Evolutionary conservation across 2,113 vertebrate genomes (phyloP).

Genomic region (Ageneiosus marmoratus): DNA sequence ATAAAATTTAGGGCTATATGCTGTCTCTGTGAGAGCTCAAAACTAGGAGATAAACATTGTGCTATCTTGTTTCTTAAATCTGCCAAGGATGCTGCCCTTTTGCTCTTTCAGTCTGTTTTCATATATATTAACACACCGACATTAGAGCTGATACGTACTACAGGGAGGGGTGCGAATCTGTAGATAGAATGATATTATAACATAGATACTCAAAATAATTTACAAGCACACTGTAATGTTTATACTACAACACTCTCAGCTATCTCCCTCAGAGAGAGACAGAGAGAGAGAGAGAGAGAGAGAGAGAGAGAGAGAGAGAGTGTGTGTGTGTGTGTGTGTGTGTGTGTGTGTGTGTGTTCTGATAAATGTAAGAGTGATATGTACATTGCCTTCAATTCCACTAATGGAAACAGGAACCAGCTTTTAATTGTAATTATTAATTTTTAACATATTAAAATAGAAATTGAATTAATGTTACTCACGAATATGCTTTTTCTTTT

Average conservation of each 20-base stretch:
- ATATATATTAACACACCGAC: not conserved
- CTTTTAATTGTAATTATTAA: no score
- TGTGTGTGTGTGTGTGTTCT: no score
- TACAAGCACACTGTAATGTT: not conserved
- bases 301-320: no score
- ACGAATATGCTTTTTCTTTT: not conserved
- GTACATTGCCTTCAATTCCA: no score
- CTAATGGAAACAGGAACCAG: not conserved
- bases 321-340: no score
- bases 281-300: no score
- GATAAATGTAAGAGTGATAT: no score
- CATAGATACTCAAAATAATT: not conserved
- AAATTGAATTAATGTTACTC: not conserved
- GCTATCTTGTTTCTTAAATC: not conserved
- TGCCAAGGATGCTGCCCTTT: not conserved
- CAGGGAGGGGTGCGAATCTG: not conserved
- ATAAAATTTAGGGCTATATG: not conserved
- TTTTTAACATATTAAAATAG: not conserved
- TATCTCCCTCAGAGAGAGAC: not conserved
- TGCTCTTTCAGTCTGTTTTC: not conserved
- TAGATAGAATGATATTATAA: not conserved
- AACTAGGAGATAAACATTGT: not conserved
- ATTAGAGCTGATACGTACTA: not conserved
- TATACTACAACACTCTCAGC: not conserved
- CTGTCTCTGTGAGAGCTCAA: not conserved